Base-by-base conservation (phyloP, 2,888 invertebrate genomes). In the Epinotia brunnichana region DNA sequence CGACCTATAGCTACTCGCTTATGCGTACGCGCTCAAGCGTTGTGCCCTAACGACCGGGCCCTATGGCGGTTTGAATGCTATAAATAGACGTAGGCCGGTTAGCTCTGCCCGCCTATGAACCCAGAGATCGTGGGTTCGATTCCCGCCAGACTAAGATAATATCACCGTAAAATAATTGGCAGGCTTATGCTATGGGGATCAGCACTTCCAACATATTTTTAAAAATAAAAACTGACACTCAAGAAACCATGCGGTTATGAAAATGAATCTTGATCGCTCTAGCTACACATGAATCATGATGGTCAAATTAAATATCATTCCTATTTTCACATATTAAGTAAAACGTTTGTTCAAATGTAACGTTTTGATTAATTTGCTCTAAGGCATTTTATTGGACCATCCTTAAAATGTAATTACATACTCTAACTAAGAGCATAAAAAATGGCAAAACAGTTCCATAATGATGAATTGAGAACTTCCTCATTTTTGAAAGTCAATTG, bases 1-100 rank as follows among this genome's bases (percentile, higher is more conserved):
- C 35, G 35, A 35, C 9, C 35, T 35, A 29, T 15, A 44, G 1
- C 44, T 15, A 7, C 1, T 24, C 21, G 21, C 2, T 2, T 24
- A 2, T 57, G n/a, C 57, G 15, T 57, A 9, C 29, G 57, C 57
- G 29, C 19, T 13, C 41, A 17, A 4, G 21, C 60, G 41, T 17
- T 5, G 13, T 44, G 44, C 19, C 41, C 60, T 60, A 60, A 60
- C 61, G 61, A 61, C n/a, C 61, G 61, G 41, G 61, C 61, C 61
- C 61, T 61, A 61, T 61, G 60, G 60, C 44, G 44, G 21, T 61
- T 61, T 61, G 24, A 48, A 21, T 44, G 44, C 61, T 61, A 61
- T 44, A 61, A 61, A 61, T 61, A 61, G 61, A 44, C 15, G 4
- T 57, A 9, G 44, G 61, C 61, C 61, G 57, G 44, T 44, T 61